A percentile compares a stretch with the other conserved stretches of the same genome.
These are phyloP conservation scores for Selenia dentaria DNA, from an alignment of 2,888 invertebrate genomes.

Conservation along the genomic window DNA sequence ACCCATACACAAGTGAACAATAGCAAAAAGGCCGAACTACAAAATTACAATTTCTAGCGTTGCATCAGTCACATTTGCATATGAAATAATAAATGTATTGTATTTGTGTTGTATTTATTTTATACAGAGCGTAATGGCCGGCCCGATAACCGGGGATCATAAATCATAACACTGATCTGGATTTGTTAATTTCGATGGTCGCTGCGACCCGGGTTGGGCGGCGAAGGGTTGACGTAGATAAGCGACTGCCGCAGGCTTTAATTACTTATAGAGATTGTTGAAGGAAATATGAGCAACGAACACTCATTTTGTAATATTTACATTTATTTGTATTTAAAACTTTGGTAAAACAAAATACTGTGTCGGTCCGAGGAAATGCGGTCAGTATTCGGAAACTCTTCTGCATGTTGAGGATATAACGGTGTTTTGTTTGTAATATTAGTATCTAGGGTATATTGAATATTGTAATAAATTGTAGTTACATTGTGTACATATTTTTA, in stretches of 20 bases:
- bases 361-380: too few relatives aligned
- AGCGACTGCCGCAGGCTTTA: conserved; percentile 8
- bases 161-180: conserved; percentile 77
- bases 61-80: conserved; percentile 37
- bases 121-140: conserved; percentile 38
- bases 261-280: conserved; percentile 7
- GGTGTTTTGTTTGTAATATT: too few relatives aligned
- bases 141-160: conserved; percentile 62
- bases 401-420: too few relatives aligned
- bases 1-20: conserved; percentile 27
- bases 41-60: conserved; percentile 28
- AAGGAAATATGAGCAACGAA: too few relatives aligned
- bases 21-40: conserved; percentile 28
- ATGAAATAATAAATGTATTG: conserved; percentile 23
- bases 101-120: conserved; percentile 27
- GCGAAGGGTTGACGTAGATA: conserved; percentile 47
- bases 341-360: too few relatives aligned
- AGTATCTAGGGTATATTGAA: too few relatives aligned
- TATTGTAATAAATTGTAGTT: too few relatives aligned
- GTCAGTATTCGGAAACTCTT: too few relatives aligned
- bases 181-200: conserved; percentile 66
- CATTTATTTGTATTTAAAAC: too few relatives aligned
- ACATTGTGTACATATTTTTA: too few relatives aligned
- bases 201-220: conserved; percentile 24
- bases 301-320: too few relatives aligned